Conservation (phyloP, 1,140 invertebrate species). For the Panagrolaimus sp. region DNA sequence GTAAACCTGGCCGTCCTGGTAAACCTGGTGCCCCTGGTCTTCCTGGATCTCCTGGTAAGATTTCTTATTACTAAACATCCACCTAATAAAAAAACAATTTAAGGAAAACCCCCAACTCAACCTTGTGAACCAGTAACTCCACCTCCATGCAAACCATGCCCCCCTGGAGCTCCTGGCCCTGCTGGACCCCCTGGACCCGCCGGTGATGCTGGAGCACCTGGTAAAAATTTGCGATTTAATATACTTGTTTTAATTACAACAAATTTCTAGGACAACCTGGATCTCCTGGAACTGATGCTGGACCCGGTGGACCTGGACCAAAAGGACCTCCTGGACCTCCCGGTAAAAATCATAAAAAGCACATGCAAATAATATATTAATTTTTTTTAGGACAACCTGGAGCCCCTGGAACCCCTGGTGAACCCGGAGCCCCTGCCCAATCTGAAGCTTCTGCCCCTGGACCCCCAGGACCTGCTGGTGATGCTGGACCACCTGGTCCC, state of each 20-base stretch:
- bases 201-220: slow-evolving; percentile 5
- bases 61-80: too few species aligned
- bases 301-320: slow-evolving; percentile 36
- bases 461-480: too few species aligned
- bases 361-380: neutral
- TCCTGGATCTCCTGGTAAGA: slow-evolving; percentile 15
- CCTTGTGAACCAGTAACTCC: neutral
- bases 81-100: too few species aligned
- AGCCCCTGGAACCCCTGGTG: slow-evolving; percentile 30
- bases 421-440: slow-evolving; percentile 14
- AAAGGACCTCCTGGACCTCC: slow-evolving; percentile 40
- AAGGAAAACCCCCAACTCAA: slow-evolving; percentile 18
- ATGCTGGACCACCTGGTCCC: too few species aligned
- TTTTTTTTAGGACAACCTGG: neutral
- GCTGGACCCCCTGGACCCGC: neutral
- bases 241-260: too few species aligned
- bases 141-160: slow-evolving; percentile 18
- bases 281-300: slow-evolving; percentile 44
- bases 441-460: slow-evolving; percentile 2
- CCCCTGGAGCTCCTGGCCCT: neutral
- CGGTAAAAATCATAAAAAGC: slow-evolving; percentile 16
- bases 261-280: slow-evolving; percentile 47
- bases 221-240: too few species aligned
- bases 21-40: slow-evolving; percentile 17
- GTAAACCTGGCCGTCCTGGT: slow-evolving; percentile 24